Percentiles rank a stretch among this genome's conserved stretches.
Conservation (phyloP, 2,113 vertebrate genomes). For the Gila orcuttii region DNA sequence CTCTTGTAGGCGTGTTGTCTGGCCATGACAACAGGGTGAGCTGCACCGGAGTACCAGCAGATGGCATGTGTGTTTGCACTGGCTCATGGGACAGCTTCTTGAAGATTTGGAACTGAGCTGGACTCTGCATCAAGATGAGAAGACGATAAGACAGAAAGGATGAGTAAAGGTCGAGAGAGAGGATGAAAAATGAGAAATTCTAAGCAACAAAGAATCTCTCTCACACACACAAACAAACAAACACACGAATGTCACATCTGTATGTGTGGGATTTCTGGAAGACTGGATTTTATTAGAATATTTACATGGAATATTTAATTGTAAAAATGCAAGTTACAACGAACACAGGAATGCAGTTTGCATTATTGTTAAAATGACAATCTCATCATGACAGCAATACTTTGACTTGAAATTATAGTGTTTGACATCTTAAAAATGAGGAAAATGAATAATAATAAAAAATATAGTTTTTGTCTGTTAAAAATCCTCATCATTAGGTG, state of each 20-base stretch:
- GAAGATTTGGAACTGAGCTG: constrained; percentile 80
- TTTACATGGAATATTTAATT: constrained; percentile 52
- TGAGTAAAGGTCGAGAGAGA: neutral
- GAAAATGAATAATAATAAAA: constrained; percentile 13
- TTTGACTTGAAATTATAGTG: neutral
- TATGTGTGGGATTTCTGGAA: neutral
- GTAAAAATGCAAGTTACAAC: constrained; percentile 57
- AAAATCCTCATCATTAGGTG: constrained; percentile 59
- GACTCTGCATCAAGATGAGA: neutral
- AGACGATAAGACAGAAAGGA: constrained; percentile 10
- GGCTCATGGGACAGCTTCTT: constrained; percentile 99
- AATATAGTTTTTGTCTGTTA: constrained; percentile 51
- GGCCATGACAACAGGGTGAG: constrained; percentile 98
- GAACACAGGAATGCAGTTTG: constrained; percentile 32
- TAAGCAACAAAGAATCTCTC: neutral
- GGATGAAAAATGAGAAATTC: neutral
- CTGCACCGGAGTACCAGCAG: constrained; percentile 92
- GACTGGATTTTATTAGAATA: constrained; percentile 17
- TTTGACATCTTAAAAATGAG: constrained; percentile 54
- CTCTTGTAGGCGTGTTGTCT: constrained; percentile 87
- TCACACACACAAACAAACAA: constrained; percentile 6
- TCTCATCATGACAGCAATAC: constrained; percentile 47
- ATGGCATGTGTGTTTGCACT: constrained; percentile 97
- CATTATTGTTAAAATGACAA: constrained; percentile 41
- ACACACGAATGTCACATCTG: constrained; percentile 2